Percentiles rank a stretch among this genome's conserved stretches.
Evolutionary conservation across 2,797 vertebrate species (phyloP).

Genomic region (Sebastes ruberrimus): DNA sequence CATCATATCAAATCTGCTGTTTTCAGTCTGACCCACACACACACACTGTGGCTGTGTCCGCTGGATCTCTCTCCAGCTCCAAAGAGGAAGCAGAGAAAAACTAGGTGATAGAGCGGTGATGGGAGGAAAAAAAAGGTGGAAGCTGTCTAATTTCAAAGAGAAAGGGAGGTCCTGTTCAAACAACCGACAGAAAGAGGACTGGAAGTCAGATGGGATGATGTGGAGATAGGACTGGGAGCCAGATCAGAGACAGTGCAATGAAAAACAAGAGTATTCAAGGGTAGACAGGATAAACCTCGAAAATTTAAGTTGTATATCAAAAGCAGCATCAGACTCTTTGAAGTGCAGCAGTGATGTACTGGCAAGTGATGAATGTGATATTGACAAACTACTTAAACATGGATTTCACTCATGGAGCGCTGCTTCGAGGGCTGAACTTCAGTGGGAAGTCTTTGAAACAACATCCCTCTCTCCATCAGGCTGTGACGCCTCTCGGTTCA

Average conservation of each 20-base stretch:
- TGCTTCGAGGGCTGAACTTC: conserved; percentile 32
- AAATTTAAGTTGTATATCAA: conserved; percentile 53
- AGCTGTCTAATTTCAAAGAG: conserved; percentile 42
- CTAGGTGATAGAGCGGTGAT: conserved; percentile 8
- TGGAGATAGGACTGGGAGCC: conserved; percentile 6
- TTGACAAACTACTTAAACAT: conserved; percentile 58
- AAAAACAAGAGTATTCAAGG: conserved; percentile 30
- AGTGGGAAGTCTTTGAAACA: conserved; percentile 29
- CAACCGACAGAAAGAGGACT: conserved; percentile 15
- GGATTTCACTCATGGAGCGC: conserved; percentile 11
- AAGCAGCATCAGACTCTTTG: conserved; percentile 26
- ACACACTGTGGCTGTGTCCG: background rate
- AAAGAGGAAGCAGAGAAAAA: conserved; percentile 4
- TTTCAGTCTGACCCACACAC: background rate
- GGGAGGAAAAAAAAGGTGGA: background rate
- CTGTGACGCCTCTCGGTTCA: background rate
- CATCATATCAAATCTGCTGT: background rate
- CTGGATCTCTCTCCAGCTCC: background rate
- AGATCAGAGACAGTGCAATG: conserved; percentile 26
- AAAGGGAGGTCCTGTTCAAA: conserved; percentile 28
- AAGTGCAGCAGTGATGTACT: conserved; percentile 30
- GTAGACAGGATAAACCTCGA: conserved; percentile 29
- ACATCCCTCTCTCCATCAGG: conserved; percentile 1
- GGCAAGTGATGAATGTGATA: conserved; percentile 46
- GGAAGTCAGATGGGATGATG: conserved; percentile 30